Conservation (phyloP, 2,113 vertebrate species). For the Grammomys dolichurus region DNA sequence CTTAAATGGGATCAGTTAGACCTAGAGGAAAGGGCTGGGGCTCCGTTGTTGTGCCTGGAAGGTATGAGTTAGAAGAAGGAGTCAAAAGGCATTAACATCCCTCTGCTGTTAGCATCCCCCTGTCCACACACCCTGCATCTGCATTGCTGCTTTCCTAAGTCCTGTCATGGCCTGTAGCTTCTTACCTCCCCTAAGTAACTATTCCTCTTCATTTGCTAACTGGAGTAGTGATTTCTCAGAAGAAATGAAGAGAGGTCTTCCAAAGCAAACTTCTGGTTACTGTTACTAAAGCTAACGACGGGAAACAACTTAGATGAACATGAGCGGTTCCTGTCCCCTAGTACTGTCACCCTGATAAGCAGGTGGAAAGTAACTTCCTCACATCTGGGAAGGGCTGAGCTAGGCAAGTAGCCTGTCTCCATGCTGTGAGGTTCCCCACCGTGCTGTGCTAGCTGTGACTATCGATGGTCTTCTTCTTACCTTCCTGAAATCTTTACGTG, state of each 20-base stretch:
- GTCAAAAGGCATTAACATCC: neutral
- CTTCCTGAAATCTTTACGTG: slow-evolving; percentile 67
- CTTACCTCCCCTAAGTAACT: neutral
- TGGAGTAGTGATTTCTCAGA: neutral
- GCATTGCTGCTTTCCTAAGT: neutral
- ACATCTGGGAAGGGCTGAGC: neutral
- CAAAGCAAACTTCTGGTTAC: slow-evolving; percentile 12
- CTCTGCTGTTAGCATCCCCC: neutral
- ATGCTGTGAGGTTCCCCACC: neutral
- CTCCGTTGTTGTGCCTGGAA: neutral
- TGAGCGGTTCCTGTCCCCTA: no score
- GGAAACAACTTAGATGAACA: neutral
- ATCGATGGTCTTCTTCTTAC: slow-evolving; percentile 53
- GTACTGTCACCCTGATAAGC: neutral
- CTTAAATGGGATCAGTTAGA: neutral
- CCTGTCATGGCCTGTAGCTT: no score
- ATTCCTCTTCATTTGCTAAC: neutral
- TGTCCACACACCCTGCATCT: no score
- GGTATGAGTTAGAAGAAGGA: neutral
- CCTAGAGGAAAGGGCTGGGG: accelerated
- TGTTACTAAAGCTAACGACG: neutral
- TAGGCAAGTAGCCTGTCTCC: neutral
- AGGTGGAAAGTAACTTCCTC: neutral
- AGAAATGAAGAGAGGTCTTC: neutral
- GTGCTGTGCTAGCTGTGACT: neutral